These are phyloP conservation scores for Bugulina stolonifera DNA, from an alignment of 2,888 invertebrate species.

Conservation along the genomic window DNA sequence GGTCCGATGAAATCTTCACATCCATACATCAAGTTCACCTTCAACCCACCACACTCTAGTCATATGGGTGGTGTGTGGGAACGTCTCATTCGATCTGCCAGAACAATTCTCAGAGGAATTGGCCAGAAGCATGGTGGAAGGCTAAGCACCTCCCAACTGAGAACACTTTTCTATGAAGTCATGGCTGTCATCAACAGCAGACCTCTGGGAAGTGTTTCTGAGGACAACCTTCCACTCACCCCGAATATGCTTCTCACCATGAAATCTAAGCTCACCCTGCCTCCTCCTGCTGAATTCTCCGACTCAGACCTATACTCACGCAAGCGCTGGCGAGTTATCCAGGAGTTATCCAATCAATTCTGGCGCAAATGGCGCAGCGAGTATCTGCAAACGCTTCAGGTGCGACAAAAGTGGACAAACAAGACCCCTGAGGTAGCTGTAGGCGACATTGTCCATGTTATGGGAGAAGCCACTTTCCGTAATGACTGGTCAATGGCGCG, in stretches of 20 bases:
- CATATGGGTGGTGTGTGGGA: background rate
- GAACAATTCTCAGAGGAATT: slow-evolving; percentile 6
- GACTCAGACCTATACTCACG: slow-evolving; percentile 1
- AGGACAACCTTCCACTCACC: background rate
- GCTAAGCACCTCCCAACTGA: background rate
- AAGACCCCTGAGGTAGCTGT: slow-evolving; percentile 11
- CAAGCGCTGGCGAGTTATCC: slow-evolving; percentile 16
- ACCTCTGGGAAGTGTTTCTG: slow-evolving; percentile 3
- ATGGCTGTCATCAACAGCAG: slow-evolving; percentile 20
- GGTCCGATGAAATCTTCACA: background rate
- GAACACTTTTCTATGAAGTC: slow-evolving; percentile 17
- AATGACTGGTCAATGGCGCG: slow-evolving; percentile 17
- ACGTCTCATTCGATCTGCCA: background rate
- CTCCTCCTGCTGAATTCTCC: background rate
- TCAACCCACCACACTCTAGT: slow-evolving; percentile 1
- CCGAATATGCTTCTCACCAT: background rate
- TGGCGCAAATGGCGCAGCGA: slow-evolving; percentile 14
- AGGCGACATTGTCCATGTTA: slow-evolving; percentile 20
- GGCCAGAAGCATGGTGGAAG: background rate
- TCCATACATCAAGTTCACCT: slow-evolving; percentile 17
- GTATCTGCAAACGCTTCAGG: slow-evolving; percentile 8
- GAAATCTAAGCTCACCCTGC: background rate
- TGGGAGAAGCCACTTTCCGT: background rate
- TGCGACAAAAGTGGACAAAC: slow-evolving; percentile 12
- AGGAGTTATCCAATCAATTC: slow-evolving; percentile 4